Evolutionary conservation across 2,888 invertebrate genomes (phyloP).

Genomic region (Imbricaverruca yamaguchii): DNA sequence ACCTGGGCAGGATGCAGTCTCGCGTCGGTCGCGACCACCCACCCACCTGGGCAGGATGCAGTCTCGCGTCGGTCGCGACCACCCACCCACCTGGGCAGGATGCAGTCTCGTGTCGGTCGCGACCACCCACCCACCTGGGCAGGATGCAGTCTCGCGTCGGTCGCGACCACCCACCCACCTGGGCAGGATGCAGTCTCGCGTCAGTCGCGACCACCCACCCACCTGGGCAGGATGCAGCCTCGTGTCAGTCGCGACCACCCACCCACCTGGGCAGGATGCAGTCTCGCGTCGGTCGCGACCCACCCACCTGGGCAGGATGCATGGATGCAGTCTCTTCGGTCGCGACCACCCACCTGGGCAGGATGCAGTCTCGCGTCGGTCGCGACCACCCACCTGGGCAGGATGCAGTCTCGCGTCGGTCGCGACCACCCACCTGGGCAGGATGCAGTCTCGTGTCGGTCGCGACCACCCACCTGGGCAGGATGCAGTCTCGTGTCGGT

Average conservation of each 20-base stretch:
- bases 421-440: constrained; percentile 42
- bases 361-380: constrained; percentile 43
- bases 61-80: constrained; percentile 41
- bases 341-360: constrained; percentile 42
- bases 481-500: constrained; percentile 43
- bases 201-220: constrained; percentile 37
- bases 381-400: constrained; percentile 42
- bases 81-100: constrained; percentile 43
- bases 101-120: no score
- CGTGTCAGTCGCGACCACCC: constrained; percentile 39
- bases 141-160: constrained; percentile 42
- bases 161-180: constrained; percentile 41
- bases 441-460: constrained; percentile 43
- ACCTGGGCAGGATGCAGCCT: constrained; percentile 46
- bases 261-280: constrained; percentile 44
- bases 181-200: constrained; percentile 44
- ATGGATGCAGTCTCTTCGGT: no score
- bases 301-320: constrained; percentile 44
- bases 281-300: constrained; percentile 41
- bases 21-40: constrained; percentile 39
- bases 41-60: constrained; percentile 44
- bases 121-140: constrained; percentile 43
- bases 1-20: constrained; percentile 46
- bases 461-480: constrained; percentile 42
- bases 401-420: constrained; percentile 43